A percentile compares a stretch with the other conserved stretches of the same genome.
Conservation (phyloP, 2,888 invertebrate species). For the Eilema caniola region DNA sequence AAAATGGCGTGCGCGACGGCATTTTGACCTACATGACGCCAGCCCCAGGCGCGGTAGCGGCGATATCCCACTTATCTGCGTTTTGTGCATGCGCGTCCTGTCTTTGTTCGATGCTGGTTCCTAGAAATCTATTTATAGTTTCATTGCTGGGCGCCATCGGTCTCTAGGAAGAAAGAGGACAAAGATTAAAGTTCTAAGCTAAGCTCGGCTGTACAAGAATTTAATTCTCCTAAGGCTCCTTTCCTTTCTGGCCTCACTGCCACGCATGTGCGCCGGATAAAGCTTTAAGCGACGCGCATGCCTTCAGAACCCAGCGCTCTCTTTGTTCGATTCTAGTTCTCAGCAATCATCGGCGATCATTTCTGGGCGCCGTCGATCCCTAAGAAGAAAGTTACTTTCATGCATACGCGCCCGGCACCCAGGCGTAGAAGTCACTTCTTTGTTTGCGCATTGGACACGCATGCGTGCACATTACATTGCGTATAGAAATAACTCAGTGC, state of each 20-base stretch:
- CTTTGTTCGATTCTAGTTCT: neutral
- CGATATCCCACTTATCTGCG: neutral
- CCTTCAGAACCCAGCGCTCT: neutral
- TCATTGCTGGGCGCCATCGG: too few species aligned
- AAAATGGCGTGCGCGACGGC: neutral
- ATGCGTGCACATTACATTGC: too few species aligned
- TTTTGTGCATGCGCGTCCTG: neutral
- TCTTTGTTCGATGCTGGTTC: constrained; percentile 1
- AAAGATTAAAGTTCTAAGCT: too few species aligned
- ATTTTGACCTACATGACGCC: neutral
- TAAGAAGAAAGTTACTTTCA: neutral
- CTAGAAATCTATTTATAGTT: constrained; percentile 15
- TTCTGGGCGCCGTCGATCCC: neutral
- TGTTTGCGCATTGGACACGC: too few species aligned
- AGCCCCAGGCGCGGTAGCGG: neutral
- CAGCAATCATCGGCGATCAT: neutral
- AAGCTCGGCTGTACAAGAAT: neutral
- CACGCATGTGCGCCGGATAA: too few species aligned
- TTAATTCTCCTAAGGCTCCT: too few species aligned
- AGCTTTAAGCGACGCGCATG: too few species aligned
- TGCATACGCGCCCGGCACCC: too few species aligned
- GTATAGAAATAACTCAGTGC: neutral
- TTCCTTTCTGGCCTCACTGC: too few species aligned
- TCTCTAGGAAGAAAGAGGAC: too few species aligned
- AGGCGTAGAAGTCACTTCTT: too few species aligned